A percentile compares a stretch with the other conserved stretches of the same genome.
These are phyloP conservation scores for Colius striatus DNA, from an alignment of 2,113 vertebrate species.

Conservation along the genomic window DNA sequence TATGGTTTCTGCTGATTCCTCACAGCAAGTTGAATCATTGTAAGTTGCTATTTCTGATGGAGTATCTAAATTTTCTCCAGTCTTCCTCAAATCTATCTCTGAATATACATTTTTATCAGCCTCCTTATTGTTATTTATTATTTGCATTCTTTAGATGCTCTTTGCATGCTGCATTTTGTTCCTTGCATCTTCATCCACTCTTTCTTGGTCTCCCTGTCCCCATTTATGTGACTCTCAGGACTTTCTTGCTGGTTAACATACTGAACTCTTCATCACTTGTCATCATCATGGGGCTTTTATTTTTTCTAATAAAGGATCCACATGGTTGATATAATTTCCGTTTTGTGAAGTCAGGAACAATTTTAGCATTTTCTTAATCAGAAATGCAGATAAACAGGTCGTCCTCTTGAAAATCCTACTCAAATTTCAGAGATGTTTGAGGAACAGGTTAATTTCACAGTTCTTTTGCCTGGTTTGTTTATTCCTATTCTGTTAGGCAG, in stretches of 20 bases:
- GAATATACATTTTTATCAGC: background rate
- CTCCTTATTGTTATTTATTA: background rate
- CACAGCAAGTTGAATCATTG: background rate
- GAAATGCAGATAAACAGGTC: background rate
- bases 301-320: background rate
- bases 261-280: background rate
- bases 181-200: background rate
- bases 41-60: background rate
- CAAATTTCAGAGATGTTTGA: background rate
- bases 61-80: background rate
- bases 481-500: background rate
- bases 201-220: background rate
- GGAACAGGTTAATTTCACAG: background rate
- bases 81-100: background rate
- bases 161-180: background rate
- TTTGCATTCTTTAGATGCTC: background rate
- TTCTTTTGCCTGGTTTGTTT: background rate
- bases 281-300: background rate
- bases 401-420: background rate
- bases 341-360: background rate
- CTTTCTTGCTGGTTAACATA: background rate
- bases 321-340: background rate
- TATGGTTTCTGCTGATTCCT: constrained; percentile 10
- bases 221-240: background rate
- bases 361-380: background rate